Evolutionary conservation across 2,113 vertebrate species (phyloP), one percentile per base, ranked within the genome.

Genomic region (Agapornis roseicollis): DNA sequence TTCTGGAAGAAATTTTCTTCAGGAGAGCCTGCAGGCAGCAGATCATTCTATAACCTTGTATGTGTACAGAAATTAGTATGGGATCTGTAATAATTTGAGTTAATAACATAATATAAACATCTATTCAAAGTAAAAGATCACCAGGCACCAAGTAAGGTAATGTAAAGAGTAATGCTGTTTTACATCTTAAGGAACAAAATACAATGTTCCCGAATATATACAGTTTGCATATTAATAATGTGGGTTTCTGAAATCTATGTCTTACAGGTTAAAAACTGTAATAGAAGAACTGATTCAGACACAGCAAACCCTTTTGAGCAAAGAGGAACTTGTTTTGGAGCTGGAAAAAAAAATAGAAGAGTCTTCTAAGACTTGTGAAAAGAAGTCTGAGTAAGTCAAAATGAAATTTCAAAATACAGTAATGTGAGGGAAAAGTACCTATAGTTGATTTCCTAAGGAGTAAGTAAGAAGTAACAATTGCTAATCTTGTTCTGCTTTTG

Each of bases 351-450:
- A 98, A 96, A 99, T 99, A 80, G 98, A 99, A 86, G 98, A 99
- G 92, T 99, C 98, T 8, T 97, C 98, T 94, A 99, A 98, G 88
- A 98, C 96, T 24, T 98, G 96, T 24, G 98, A 98, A 94, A 99
- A 98, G 96, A 99, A 99, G 89, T 99, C 99, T 86, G 99, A 99
- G 99, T 99, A 96, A 97, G 98, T 98, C 70, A 28, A 71, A 89
- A 47, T 63, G 25, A 73, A 78, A 74, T 90, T 84, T 79, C 23
- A 29, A 71, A 61, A 46, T n/a, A 24, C 13, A 86, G 3, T 71
- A 50, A 47, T 73, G 92, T 80, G 37, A 85, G n/a, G 11, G 6
- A 80, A 74, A 74, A 64, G 31, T 31, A 3, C 69, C 23, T 71
- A 1, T 79, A 44, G 46, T 63, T 6, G 7, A 53, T 11, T 92